Evolutionary conservation across 2,888 invertebrate species (phyloP).

Genomic region (Entomobrya proxima): DNA sequence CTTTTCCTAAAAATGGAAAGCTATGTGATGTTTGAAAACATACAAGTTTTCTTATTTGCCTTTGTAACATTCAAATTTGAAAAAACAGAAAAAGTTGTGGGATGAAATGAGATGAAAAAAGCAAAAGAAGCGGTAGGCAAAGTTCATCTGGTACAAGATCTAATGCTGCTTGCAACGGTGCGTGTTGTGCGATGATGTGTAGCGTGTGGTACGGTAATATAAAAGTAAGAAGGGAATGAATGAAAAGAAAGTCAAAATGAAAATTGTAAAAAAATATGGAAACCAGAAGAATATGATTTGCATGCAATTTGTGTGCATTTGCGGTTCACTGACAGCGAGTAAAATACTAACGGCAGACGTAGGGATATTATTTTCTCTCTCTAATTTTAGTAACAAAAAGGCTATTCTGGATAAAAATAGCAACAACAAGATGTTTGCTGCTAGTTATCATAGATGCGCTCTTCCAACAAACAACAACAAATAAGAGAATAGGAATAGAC

Average conservation of each 20-base stretch:
- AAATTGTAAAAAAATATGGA: constrained; percentile 14
- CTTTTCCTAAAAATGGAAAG: not conserved
- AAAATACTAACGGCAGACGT: not conserved
- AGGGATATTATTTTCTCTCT: constrained; percentile 13
- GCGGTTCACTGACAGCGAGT: constrained; percentile 10
- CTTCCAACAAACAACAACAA: too few species aligned
- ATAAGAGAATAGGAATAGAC: too few species aligned
- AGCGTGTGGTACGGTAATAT: not conserved
- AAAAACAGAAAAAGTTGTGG: not conserved
- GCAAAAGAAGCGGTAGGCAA: constrained; percentile 38
- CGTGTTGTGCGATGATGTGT: not conserved
- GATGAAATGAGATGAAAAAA: constrained; percentile 26
- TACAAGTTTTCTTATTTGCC: constrained; percentile 31
- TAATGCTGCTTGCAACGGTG: not conserved
- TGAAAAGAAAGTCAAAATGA: constrained; percentile 12
- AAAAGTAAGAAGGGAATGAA: not conserved
- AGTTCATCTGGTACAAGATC: not conserved
- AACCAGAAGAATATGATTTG: constrained; percentile 38
- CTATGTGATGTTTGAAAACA: not conserved
- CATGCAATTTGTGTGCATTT: constrained; percentile 40
- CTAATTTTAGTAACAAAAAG: not conserved
- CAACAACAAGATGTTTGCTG: too few species aligned
- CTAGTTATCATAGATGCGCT: too few species aligned
- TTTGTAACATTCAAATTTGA: constrained; percentile 18
- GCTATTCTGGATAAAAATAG: too few species aligned